Base-by-base conservation (phyloP, 2,797 vertebrate genomes). In the Coilia nasus region DNA sequence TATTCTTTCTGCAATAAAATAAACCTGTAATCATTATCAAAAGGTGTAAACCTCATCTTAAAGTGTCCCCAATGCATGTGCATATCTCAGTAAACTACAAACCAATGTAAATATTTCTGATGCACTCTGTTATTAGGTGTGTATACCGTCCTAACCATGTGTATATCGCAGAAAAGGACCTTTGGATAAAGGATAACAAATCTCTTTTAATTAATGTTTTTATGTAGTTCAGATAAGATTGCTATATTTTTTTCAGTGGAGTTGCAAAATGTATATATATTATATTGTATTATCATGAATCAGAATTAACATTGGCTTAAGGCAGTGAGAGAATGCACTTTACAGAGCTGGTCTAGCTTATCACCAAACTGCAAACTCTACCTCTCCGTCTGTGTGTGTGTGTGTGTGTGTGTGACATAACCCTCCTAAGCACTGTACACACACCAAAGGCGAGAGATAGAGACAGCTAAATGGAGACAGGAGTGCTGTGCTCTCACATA, bases 361-460 rank as follows among this genome's bases (percentile, higher is more conserved):
- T 75, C 31, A 35, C n/a, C 14, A 71, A 57, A 57, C 12, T 57
- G 56, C 56, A 57, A 71, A n/a, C n/a, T 23, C 9, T 67, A 31
- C 64, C 64, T 31, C 12, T 31, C 64, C 28, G 9, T 67, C 11
- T 28, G 9, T 75, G 4, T 67, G 62, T 67, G 62, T 28, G 62
- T 67, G 62, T 28, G 62, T 67, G 64, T 71, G 25, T 71, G 25
- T 71, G 67, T 75, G 67, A 75, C 31, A 75, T 75, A 41, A 75
- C 31, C 67, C 67, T 41, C 4, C 64, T 41, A 75, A 75, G 67
- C 67, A 19, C 14, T 35, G 31, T 75, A 2, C 67, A 75, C 6
- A 75, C 25, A 19, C 67, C 14, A 75, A 4, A 35, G 31, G 31
- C 46, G 46, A 47, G 46, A 35, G 17, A 75, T 11, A 41, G 28